Percentiles rank a stretch among this genome's conserved stretches.
These are phyloP conservation scores for Margaritifera margaritifera DNA, from an alignment of 2,888 invertebrate species.

Conservation along the genomic window DNA sequence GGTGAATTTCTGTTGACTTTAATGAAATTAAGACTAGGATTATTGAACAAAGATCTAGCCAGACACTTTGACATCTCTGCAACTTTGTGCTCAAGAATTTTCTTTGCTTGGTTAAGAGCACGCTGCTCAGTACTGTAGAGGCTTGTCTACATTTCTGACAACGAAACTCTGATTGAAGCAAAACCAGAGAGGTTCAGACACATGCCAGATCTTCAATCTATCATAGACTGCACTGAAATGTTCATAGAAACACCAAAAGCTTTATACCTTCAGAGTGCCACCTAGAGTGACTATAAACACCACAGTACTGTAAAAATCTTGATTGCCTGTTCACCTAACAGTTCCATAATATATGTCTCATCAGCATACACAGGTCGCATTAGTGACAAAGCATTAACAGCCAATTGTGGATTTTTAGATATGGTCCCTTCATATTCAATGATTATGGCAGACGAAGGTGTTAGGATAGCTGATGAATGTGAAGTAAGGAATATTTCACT, in stretches of 20 bases:
- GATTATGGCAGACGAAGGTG: slow-evolving; percentile 43
- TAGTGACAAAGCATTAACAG: slow-evolving; percentile 31
- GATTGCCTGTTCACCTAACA: slow-evolving; percentile 33
- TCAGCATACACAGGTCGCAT: slow-evolving; percentile 32
- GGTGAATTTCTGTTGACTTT: too few species aligned
- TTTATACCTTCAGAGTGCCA: slow-evolving; percentile 21
- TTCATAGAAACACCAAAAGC: slow-evolving; percentile 36
- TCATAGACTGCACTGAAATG: slow-evolving; percentile 26
- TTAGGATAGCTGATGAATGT: slow-evolving; percentile 35
- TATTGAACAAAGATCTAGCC: slow-evolving; percentile 26
- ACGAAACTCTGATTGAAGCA: slow-evolving; percentile 19
- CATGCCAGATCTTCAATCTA: slow-evolving; percentile 22
- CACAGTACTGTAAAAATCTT: slow-evolving; percentile 43
- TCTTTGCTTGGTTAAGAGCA: slow-evolving; percentile 26
- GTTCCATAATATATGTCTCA: slow-evolving; percentile 30
- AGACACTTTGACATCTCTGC: slow-evolving; percentile 27
- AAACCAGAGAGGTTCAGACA: slow-evolving; percentile 19
- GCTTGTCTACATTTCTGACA: slow-evolving; percentile 17
- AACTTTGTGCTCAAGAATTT: slow-evolving; percentile 20
- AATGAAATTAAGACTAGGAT: too few species aligned
- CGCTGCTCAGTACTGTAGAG: slow-evolving; percentile 5
- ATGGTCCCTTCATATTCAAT: slow-evolving; percentile 18
- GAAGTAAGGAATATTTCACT: slow-evolving; percentile 10
- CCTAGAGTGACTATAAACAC: slow-evolving; percentile 45
- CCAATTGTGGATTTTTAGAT: slow-evolving; percentile 32